Base-by-base conservation (phyloP, 2,888 invertebrate genomes). In the Pterostichus madidus region DNA sequence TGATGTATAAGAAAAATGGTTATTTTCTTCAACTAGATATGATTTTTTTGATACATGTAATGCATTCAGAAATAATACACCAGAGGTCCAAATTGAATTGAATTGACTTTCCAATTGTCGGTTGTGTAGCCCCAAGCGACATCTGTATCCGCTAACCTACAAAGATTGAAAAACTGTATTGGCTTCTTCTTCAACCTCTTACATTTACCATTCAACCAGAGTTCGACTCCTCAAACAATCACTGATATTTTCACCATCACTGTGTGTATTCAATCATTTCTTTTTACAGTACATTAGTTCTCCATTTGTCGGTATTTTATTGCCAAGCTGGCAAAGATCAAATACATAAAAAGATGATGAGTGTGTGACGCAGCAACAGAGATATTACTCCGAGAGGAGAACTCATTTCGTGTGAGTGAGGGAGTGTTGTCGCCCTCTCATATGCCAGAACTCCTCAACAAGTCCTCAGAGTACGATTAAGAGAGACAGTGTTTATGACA, bases 211-310 rank as follows among this genome's bases (percentile, higher is more conserved):
- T 49, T 49, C 49, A n/a, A 49, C 49, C 5, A 0, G 11, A n/a
- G 49, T 49, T 13, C 13, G 49, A 49, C 2, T 13, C 11, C 49
- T 49, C 49, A 49, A 49, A 49, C 49, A 49, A 49, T 49, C 5
- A 11, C 3, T 5, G 17, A 56, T 17, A 56, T 17, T 56, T 56
- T 17, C 17, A 17, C 56, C 17, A 56, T 56, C 17, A 7, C 15
- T 13, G 56, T 56, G 10, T 13, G 56, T 56, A 49, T 17, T 56
- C 56, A 56, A 56, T 56, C 56, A 17, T 56, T 56, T 15, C 15
- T 56, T 49, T 56, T 56, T 56, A 56, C 56, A 56, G 15, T 56
- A 56, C 56, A 56, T 56, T 56, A 56, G 15, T 13, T 56, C 49
- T 56, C 56, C 56, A 56, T 56, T 13, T 17, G 56, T 24, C 24